Base-by-base conservation (phyloP, 2,113 vertebrate genomes). In the Phylloscopus whistleri region DNA sequence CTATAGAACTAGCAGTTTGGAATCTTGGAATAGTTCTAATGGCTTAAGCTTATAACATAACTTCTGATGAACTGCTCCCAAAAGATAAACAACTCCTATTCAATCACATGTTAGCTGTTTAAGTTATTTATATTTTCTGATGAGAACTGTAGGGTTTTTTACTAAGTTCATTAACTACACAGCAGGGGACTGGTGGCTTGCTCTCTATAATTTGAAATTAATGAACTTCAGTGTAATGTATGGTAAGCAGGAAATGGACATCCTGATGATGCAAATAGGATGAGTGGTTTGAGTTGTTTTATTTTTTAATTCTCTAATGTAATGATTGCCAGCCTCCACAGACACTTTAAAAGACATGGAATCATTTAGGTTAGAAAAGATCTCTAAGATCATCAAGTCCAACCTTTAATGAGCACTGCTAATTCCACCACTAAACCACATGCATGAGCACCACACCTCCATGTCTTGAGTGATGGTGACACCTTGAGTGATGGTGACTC, bases 121-220 rank as follows among this genome's bases (percentile, higher is more conserved):
- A 64, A 4, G 17, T 83, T 89, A 77, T 89, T 85, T 84, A 72
- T 86, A 16, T 67, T 87, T 83, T 94, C 68, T 95, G 51, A 85
- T 91, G 53, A 88, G 77, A 86, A 87, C 9, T 4, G 51, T 70
- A 76, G 56, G 3, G 16, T 22, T 76, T 76, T 94, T 96, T 88
- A 52, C 58, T 53, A 87, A 92, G 20, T 48, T 49, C 48, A 72
- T 91, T 97, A 95, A 49, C 52, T 69, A 56, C 53, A 64, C 76
- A 74, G 69, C 51, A 88, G 82, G 87, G 18, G 35, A 86, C 51
- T 73, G n/a, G 41, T 58, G 83, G n/a, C 20, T 84, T 81, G 19
- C 19, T 62, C 64, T 72, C 41, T 90, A 41, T 78, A 95, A 94
- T 95, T 91, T 94, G 51, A 95, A 94, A 93, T 94, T 75, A 74